Conservation (phyloP, 2,888 invertebrate genomes). For the Agrochola litura region DNA sequence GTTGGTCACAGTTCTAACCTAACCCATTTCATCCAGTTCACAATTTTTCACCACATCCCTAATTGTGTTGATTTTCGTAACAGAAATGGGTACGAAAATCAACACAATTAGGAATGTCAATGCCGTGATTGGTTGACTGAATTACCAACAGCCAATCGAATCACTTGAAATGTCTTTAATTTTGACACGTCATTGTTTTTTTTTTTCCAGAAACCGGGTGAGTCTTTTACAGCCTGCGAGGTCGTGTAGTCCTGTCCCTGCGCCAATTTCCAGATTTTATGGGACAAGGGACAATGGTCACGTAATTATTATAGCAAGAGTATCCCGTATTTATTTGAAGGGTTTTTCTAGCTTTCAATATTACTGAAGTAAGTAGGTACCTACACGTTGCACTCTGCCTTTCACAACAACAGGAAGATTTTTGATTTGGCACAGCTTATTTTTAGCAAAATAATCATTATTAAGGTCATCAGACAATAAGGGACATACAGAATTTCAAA, state of each 20-base stretch:
- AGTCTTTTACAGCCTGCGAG: neutral
- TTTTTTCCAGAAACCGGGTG: neutral
- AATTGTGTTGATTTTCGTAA: too few species aligned
- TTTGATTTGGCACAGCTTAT: slow-evolving; percentile 5
- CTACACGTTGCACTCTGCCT: neutral
- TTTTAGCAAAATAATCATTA: slow-evolving; percentile 12
- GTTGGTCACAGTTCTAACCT: too few species aligned
- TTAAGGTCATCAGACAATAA: slow-evolving; percentile 13
- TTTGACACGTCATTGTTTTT: neutral
- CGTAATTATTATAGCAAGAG: neutral
- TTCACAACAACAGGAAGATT: neutral
- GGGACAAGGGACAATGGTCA: neutral
- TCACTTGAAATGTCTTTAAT: neutral
- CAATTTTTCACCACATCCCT: too few species aligned
- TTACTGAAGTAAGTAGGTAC: too few species aligned
- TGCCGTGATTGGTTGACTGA: neutral
- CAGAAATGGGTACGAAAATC: too few species aligned
- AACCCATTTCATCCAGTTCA: too few species aligned
- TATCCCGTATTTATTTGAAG: too few species aligned
- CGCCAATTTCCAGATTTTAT: neutral
- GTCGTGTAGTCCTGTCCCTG: neutral
- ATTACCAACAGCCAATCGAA: neutral
- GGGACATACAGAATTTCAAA: slow-evolving; percentile 15
- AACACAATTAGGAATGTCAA: neutral
- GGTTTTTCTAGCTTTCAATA: neutral